These are phyloP conservation scores for Dendrocincla tyrannina DNA, from an alignment of 2,797 vertebrate species.

Conservation along the genomic window DNA sequence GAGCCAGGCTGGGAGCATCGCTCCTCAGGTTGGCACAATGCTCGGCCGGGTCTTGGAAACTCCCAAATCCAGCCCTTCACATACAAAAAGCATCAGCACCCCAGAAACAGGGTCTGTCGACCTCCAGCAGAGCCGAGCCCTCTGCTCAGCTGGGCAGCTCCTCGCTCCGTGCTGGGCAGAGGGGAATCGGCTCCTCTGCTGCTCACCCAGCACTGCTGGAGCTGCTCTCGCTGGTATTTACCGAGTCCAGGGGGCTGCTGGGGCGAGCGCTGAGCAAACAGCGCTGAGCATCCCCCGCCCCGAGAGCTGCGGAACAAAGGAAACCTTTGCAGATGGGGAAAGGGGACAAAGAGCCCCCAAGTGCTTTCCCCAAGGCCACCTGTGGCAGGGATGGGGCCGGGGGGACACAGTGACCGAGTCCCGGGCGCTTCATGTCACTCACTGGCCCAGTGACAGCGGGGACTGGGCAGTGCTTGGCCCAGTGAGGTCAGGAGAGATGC, in stretches of 20 bases:
- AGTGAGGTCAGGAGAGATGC: background rate
- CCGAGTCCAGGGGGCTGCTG: constrained; percentile 49
- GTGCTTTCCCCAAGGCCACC: background rate
- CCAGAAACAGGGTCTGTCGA: background rate
- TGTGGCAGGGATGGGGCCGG: background rate
- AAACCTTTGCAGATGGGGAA: background rate
- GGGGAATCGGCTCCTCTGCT: background rate
- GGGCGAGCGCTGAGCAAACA: constrained; percentile 45
- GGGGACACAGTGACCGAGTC: fast-evolving
- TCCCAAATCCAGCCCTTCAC: background rate
- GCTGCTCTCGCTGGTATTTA: background rate
- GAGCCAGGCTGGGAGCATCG: background rate
- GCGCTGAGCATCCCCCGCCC: background rate
- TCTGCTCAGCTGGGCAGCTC: background rate
- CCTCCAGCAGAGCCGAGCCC: background rate
- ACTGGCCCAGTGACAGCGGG: fast-evolving
- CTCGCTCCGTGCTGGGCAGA: background rate
- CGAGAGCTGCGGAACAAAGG: constrained; percentile 15
- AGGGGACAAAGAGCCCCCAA: background rate
- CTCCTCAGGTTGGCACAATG: background rate
- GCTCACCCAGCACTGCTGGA: background rate
- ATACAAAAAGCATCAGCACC: fast-evolving
- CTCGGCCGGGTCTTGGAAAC: background rate
- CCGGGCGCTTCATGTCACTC: fast-evolving
- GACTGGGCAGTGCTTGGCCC: background rate